These are phyloP conservation scores for Pseudomyrmex flavicornis DNA, from an alignment of 1,140 invertebrate species.

Conservation along the genomic window DNA sequence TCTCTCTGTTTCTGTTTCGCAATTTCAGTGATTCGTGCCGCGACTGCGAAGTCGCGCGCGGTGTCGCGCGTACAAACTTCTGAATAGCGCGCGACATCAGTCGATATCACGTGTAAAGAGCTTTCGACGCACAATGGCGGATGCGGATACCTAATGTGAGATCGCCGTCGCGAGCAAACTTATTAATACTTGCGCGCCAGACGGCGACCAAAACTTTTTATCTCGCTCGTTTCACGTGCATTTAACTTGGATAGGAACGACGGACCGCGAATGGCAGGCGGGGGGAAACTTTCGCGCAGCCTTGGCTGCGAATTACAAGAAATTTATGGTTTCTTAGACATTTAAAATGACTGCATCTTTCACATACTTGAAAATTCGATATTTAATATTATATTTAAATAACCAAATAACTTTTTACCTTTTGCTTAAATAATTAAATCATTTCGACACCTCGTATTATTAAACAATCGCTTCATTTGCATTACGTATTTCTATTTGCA, in stretches of 20 bases:
- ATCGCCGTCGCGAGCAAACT: neutral
- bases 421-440: too few relatives aligned
- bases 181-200: slow-evolving; percentile 54
- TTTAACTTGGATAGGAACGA: neutral
- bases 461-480: neutral
- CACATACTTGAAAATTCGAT: too few relatives aligned
- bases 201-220: slow-evolving; percentile 48
- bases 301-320: neutral
- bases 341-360: neutral
- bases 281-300: neutral
- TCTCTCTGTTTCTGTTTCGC: slow-evolving; percentile 30
- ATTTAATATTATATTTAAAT: too few relatives aligned
- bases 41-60: slow-evolving; percentile 29
- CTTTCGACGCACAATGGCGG: slow-evolving; percentile 24
- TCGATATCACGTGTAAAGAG: slow-evolving; percentile 14
- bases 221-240: slow-evolving; percentile 19
- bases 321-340: neutral
- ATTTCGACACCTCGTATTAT: too few relatives aligned
- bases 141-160: slow-evolving; percentile 22
- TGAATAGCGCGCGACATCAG: slow-evolving; percentile 16
- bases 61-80: slow-evolving; percentile 44
- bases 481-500: slow-evolving; percentile 69
- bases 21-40: slow-evolving; percentile 43
- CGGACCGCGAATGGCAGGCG: too few relatives aligned
- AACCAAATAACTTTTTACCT: too few relatives aligned